These are phyloP conservation scores for Gnathonemus longibarbis DNA, from an alignment of 2,113 vertebrate genomes.

Conservation along the genomic window DNA sequence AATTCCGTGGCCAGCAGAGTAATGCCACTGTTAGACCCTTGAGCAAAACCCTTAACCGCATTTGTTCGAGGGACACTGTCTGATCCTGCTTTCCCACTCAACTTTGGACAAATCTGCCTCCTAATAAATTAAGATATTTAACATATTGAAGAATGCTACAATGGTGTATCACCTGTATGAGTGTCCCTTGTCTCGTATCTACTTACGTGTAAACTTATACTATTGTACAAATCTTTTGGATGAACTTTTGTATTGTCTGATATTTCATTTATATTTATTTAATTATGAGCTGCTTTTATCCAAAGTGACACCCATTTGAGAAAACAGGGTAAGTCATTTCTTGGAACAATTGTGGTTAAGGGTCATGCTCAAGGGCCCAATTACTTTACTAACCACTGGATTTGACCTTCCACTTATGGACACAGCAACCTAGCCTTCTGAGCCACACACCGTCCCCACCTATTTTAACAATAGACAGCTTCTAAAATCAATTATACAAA, in stretches of 20 bases:
- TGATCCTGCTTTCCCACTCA: neutral
- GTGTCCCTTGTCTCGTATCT: neutral
- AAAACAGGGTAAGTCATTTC: neutral
- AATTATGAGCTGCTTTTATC: neutral
- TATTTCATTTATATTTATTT: neutral
- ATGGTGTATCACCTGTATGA: neutral
- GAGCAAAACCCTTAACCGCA: neutral
- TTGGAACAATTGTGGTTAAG: neutral
- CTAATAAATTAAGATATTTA: neutral
- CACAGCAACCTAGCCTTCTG: neutral
- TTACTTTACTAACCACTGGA: neutral
- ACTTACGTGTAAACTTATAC: neutral
- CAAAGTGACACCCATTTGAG: neutral
- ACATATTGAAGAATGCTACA: neutral
- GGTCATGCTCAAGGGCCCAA: neutral
- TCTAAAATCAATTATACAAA: neutral
- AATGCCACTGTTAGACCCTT: neutral
- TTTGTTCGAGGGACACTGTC: neutral
- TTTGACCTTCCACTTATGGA: neutral
- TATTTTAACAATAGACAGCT: neutral
- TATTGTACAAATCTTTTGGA: neutral
- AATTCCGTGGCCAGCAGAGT: neutral
- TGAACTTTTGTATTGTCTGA: neutral
- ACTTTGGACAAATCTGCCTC: neutral
- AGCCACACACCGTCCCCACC: neutral